Evolutionary conservation across 2,113 vertebrate species (phyloP).

Genomic region (Taurulus bubalis): DNA sequence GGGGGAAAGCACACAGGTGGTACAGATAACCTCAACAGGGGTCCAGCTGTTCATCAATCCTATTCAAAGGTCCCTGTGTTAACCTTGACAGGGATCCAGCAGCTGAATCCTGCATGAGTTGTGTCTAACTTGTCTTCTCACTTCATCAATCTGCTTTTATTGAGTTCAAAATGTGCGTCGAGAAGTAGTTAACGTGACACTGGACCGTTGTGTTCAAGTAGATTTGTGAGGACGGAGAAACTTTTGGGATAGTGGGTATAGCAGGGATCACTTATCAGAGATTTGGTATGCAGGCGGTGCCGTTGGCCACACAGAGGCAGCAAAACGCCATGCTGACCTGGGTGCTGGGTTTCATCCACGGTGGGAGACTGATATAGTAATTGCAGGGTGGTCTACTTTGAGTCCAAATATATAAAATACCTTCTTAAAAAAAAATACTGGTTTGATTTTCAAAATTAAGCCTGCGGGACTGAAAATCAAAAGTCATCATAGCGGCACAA

Average conservation of each 20-base stretch:
- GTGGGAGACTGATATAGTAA: not conserved
- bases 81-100: too few species aligned
- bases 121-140: not conserved
- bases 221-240: not conserved
- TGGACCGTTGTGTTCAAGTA: not conserved
- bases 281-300: conserved; percentile 6
- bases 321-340: not conserved
- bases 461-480: not conserved
- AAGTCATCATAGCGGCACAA: not conserved
- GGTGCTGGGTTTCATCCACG: not conserved
- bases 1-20: not conserved
- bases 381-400: not conserved
- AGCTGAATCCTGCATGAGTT: not conserved
- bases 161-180: not conserved
- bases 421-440: too few species aligned
- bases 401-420: too few species aligned
- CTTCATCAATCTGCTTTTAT: not conserved
- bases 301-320: conserved; percentile 25
- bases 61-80: too few species aligned
- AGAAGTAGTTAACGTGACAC: not conserved
- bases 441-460: not conserved
- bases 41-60: too few species aligned
- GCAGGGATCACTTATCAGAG: not conserved
- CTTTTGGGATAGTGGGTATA: not conserved
- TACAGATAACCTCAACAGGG: not conserved